Evolutionary conservation across 2,888 invertebrate genomes (phyloP), one percentile per base, ranked within the genome.

Genomic region (Phragmatobia fuliginosa): DNA sequence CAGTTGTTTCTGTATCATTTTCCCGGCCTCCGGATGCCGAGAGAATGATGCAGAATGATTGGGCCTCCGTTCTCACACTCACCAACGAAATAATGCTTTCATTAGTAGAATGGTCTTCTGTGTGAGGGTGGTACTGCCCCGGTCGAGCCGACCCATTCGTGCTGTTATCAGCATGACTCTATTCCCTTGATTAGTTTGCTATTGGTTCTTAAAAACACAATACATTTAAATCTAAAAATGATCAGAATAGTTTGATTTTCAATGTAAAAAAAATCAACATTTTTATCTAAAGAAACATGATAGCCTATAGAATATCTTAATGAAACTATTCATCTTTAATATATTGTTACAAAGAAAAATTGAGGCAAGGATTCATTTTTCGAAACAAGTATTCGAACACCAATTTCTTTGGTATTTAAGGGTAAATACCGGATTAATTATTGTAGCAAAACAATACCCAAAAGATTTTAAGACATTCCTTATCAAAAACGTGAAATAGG

Each of bases 401-500:
- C 59, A 41, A n/a, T 52, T n/a, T 31, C 33, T 33, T 64, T 2
- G 16, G 2, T 41, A 66, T 66, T 31, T 36, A 28, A 58, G 38
- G 7, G 4, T 11, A 65, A 65, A 65, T 65, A 58, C 52, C 64
- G 21, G 11, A 31, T 28, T 8, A 62, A 45, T 21, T 45, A n/a
- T 21, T n/a, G 21, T 49, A 18, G 11, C 14, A 4, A 56, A 62
- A 45, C 33, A n/a, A n/a, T 62, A 32, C 28, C 11, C 25, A 69
- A 5, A 41, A 8, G 45, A 36, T 8, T n/a, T 62, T 56, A 45
- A 32, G 56, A 52, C 41, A 65, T 69, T 31, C 36, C 33, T 56
- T 21, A 66, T 66, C 62, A 21, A 32, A 8, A 25, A 49, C 36
- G 59, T 67, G 66, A 67, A 71, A 61, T 61, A 60, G 52, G 59